A percentile compares a stretch with the other conserved stretches of the same genome.
Evolutionary conservation across 2,113 vertebrate genomes (phyloP).

Genomic region (Plotosus lineatus): DNA sequence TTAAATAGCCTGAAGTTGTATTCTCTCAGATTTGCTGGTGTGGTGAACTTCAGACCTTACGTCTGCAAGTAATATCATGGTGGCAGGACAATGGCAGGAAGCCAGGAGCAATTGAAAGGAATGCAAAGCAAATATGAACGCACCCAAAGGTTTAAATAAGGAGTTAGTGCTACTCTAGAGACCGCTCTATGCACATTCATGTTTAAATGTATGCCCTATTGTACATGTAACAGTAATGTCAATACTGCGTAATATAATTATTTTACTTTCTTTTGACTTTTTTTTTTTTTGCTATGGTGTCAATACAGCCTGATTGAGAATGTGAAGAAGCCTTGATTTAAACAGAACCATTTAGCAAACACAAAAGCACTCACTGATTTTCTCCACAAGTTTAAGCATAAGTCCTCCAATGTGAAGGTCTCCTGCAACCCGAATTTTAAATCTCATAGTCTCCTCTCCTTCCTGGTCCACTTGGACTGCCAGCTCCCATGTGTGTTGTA

Average conservation of each 20-base stretch:
- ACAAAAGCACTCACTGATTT: slow-evolving; percentile 83
- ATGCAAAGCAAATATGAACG: slow-evolving; percentile 66
- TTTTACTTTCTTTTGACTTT: background rate
- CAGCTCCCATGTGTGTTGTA: slow-evolving; percentile 89
- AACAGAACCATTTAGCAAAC: background rate
- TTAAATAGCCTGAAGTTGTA: slow-evolving; percentile 32
- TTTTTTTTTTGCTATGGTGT: background rate
- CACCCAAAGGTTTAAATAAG: slow-evolving; percentile 44
- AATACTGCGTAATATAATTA: background rate
- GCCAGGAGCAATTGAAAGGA: slow-evolving; percentile 35
- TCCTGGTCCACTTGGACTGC: slow-evolving; percentile 78
- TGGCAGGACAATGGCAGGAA: slow-evolving; percentile 57
- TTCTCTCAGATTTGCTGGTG: slow-evolving; percentile 9
- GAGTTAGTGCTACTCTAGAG: background rate
- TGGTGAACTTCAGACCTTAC: slow-evolving; percentile 63
- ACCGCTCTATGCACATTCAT: background rate
- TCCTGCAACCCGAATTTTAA: slow-evolving; percentile 80
- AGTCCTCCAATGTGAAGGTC: slow-evolving; percentile 92
- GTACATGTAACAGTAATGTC: slow-evolving; percentile 1
- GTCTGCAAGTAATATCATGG: slow-evolving; percentile 41
- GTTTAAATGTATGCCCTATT: too few relatives aligned
- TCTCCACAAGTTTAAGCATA: slow-evolving; percentile 93
- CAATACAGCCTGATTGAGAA: background rate
- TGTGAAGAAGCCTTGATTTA: slow-evolving; percentile 6
- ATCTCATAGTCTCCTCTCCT: slow-evolving; percentile 65